Evolutionary conservation across 2,113 vertebrate genomes (phyloP).

Genomic region (Ictalurus furcatus): DNA sequence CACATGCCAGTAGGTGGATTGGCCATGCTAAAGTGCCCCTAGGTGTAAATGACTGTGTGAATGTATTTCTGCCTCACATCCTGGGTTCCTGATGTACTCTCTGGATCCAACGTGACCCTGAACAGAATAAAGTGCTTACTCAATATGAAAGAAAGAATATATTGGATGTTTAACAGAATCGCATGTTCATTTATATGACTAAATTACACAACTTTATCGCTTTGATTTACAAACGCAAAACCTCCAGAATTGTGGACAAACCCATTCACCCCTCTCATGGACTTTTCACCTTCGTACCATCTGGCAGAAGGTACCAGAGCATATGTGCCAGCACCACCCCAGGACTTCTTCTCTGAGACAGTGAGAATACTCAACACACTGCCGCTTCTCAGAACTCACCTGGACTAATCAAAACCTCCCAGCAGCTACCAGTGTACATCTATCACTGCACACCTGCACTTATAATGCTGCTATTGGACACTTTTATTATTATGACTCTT

Average conservation of each 20-base stretch:
- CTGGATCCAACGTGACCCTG: background rate
- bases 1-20: no score
- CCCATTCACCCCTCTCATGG: background rate
- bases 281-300: background rate
- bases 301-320: background rate
- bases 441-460: background rate
- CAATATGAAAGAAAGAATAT: background rate
- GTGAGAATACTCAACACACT: background rate
- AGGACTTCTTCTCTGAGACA: background rate
- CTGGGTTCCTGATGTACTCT: no score
- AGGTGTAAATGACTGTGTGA: no score
- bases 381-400: background rate
- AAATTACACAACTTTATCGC: background rate
- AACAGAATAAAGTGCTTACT: background rate
- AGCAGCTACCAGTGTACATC: background rate
- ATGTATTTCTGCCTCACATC: no score
- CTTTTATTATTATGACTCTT: constrained; percentile 2
- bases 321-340: background rate
- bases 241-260: background rate
- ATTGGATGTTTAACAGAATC: background rate
- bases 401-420: background rate
- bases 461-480: constrained; percentile 8
- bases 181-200: background rate
- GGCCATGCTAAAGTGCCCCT: no score
- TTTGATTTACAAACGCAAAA: background rate